Conservation (phyloP, 2,113 vertebrate genomes). For the Heterocephalus glaber region DNA sequence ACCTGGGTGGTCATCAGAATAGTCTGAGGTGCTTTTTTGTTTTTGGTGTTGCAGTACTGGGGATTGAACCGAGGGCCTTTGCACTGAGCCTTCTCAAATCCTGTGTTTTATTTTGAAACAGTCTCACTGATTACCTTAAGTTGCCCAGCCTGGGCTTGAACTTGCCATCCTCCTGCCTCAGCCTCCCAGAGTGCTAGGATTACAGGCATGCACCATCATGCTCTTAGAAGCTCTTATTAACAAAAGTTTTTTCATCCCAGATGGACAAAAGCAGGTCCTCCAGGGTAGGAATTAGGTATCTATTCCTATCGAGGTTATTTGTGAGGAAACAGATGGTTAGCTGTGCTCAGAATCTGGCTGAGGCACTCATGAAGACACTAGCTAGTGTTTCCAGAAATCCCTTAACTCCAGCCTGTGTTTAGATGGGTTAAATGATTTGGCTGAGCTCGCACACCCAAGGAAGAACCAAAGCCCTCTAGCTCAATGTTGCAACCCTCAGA, state of each 20-base stretch:
- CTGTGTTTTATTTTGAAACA: neutral
- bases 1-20: neutral
- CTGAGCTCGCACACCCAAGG: neutral
- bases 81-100: neutral
- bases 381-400: neutral
- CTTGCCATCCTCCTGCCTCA: neutral
- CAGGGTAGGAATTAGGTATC: neutral
- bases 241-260: neutral
- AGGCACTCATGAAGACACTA: neutral
- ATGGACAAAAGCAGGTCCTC: neutral
- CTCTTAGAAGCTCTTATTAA: neutral
- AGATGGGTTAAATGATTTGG: neutral
- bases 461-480: neutral
- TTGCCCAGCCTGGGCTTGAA: neutral
- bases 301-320: slow-evolving; percentile 46
- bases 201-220: neutral
- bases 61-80: neutral
- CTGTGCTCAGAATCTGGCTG: neutral
- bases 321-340: neutral
- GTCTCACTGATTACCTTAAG: neutral
- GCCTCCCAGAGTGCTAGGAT: neutral
- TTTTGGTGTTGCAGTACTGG: neutral
- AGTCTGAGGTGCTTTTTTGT: neutral
- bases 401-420: neutral
- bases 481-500: neutral